phyloP scores from a whole-genome alignment of 2,888 invertebrate genomes.

The Tiliacea aurago region DNA sequence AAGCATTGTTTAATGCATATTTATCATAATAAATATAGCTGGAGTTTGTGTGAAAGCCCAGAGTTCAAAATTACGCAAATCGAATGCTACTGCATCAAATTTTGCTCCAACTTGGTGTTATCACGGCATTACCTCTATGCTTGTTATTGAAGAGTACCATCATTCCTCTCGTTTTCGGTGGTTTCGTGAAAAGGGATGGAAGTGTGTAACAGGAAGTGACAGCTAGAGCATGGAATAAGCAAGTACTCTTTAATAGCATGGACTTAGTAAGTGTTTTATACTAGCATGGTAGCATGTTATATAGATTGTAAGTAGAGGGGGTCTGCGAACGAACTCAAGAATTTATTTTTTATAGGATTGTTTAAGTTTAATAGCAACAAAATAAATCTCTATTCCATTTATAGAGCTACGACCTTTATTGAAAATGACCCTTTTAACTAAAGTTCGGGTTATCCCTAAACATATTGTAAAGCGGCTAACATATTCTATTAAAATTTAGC shows the following conservation, averaged over 20 bases:
- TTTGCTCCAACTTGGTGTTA: background rate
- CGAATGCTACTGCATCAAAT: background rate
- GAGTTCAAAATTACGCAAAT: background rate
- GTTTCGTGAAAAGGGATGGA: no score
- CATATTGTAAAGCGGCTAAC: slow-evolving; percentile 42
- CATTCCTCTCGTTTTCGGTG: no score
- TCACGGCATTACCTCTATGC: background rate
- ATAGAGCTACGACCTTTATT: slow-evolving; percentile 4
- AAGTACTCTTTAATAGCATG: no score
- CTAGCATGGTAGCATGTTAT: no score
- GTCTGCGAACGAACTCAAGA: slow-evolving; percentile 5
- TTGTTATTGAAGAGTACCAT: background rate
- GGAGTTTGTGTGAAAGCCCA: slow-evolving; percentile 5
- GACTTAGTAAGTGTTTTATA: no score
- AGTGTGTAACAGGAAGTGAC: no score
- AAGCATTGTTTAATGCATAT: slow-evolving; percentile 28
- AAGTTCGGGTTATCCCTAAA: slow-evolving; percentile 28
- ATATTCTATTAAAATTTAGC: slow-evolving; percentile 45
- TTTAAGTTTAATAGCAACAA: slow-evolving; percentile 39
- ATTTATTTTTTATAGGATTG: slow-evolving; percentile 19
- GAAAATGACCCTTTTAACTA: slow-evolving; percentile 25
- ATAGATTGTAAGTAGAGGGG: no score
- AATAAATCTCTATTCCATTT: slow-evolving; percentile 24
- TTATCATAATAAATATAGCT: slow-evolving; percentile 21
- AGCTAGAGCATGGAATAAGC: no score